These are phyloP conservation scores for Vandiemenella viatica DNA, from an alignment of 2,888 invertebrate genomes.

Conservation along the genomic window DNA sequence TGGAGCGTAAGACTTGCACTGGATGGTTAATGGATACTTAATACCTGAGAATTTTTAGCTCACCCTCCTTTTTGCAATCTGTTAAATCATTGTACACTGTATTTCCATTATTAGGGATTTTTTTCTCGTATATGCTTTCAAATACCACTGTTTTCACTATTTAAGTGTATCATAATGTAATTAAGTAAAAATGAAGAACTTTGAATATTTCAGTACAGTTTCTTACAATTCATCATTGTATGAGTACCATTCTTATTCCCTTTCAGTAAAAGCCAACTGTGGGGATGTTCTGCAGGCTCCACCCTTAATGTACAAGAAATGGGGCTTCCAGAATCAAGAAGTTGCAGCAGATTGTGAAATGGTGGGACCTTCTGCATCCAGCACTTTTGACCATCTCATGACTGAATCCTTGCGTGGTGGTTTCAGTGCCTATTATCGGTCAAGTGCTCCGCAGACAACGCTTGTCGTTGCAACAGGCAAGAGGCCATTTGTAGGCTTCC, in stretches of 20 bases:
- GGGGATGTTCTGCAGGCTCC: conserved; percentile 39
- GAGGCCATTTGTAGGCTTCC: conserved; percentile 76
- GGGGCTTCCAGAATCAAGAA: conserved; percentile 67
- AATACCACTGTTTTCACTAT: too few relatives aligned
- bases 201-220: too few relatives aligned
- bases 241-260: too few relatives aligned
- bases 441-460: conserved; percentile 59
- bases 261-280: conserved; percentile 52
- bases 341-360: conserved; percentile 61
- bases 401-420: conserved; percentile 65
- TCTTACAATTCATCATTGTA: too few relatives aligned
- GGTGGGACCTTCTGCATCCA: conserved; percentile 54
- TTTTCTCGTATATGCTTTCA: background rate
- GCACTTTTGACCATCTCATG: conserved; percentile 73
- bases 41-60: too few relatives aligned
- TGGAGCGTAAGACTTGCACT: too few relatives aligned
- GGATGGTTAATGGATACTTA: too few relatives aligned
- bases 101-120: background rate
- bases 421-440: conserved; percentile 49
- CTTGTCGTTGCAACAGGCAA: conserved; percentile 63
- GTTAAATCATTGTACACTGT: too few relatives aligned
- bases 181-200: too few relatives aligned
- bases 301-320: conserved; percentile 65
- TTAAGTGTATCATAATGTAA: too few relatives aligned
- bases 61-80: too few relatives aligned